Percentiles rank a stretch among this genome's conserved stretches.
Conservation (phyloP, 2,113 vertebrate genomes). For the Pao palembangensis region DNA sequence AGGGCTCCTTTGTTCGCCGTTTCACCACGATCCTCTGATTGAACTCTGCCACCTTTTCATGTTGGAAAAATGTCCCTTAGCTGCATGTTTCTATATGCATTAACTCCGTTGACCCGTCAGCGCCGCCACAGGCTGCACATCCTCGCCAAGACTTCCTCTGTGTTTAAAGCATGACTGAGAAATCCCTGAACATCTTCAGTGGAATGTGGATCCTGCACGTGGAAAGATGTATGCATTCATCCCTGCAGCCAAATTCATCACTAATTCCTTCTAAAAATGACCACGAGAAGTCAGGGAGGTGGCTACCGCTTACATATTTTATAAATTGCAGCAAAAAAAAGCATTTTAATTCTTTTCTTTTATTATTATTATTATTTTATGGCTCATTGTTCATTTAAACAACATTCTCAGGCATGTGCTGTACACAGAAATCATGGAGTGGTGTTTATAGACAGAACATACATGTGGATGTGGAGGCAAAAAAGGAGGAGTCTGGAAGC, state of each 20-base stretch:
- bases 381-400: no score
- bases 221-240: background rate
- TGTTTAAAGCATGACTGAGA: slow-evolving; percentile 25
- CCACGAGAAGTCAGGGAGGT: background rate
- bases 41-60: slow-evolving; percentile 30
- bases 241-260: slow-evolving; percentile 54
- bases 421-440: no score
- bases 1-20: background rate
- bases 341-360: no score
- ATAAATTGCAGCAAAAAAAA: no score
- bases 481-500: no score
- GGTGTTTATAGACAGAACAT: no score
- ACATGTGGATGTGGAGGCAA: no score
- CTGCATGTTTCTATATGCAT: background rate
- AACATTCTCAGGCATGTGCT: no score
- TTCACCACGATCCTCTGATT: slow-evolving; percentile 20
- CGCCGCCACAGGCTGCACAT: slow-evolving; percentile 17
- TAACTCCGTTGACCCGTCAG: slow-evolving; percentile 15
- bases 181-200: slow-evolving; percentile 31
- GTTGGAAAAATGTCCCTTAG: slow-evolving; percentile 14
- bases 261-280: slow-evolving; percentile 56
- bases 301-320: slow-evolving; percentile 2
- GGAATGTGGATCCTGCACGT: slow-evolving; percentile 2
- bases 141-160: slow-evolving; percentile 22
- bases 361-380: no score